Evolutionary conservation across 2,797 vertebrate genomes (phyloP), one percentile per base, ranked within the genome.

Genomic region (Erithacus rubecula): DNA sequence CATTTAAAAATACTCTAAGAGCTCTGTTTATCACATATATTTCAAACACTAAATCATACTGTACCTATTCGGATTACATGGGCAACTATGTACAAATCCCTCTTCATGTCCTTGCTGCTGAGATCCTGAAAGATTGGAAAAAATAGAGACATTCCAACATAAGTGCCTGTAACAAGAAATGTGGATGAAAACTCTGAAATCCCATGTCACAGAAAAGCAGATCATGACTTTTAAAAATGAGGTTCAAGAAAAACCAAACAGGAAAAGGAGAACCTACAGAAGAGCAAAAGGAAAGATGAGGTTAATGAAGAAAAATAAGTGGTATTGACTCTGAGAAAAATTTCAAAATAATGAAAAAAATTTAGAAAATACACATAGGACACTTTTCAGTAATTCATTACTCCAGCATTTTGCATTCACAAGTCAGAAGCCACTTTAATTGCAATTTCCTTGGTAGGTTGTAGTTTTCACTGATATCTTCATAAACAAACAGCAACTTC

Each of bases 71-170:
- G 98, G 95, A 99, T 98, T 91, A 99, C 99, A 77, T 99, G 99
- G 93, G 99, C 98, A 94, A 99, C 98, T 91, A 99, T 99, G 97
- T 99, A 99, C 90, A 99, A 98, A 97, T 99, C 99, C 96, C 99
- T 98, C 98, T 99, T 99, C 98, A 99, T 98, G 97, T 99, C 99
- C 98, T 99, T 99, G 97, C 99, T 99, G 98, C 99, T 99, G 84
- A 99, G 98, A 97, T 99, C 99, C 99, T 99, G 90, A 62, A 93
- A 90, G 92, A 94, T 80, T 34, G 41, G 64, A 53, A 91, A 96
- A 93, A 93, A 94, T 8, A 71, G 0, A 83, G 44, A 81, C 82
- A 78, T 83, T 93, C n/a, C 74, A 89, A 85, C 47, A 9, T 37
- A 77, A 63, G 26, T 41, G 49, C 6, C 71, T 85, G 64, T 41